phyloP scores from a whole-genome alignment of 2,888 invertebrate species.

The Allolobophora icterica region DNA sequence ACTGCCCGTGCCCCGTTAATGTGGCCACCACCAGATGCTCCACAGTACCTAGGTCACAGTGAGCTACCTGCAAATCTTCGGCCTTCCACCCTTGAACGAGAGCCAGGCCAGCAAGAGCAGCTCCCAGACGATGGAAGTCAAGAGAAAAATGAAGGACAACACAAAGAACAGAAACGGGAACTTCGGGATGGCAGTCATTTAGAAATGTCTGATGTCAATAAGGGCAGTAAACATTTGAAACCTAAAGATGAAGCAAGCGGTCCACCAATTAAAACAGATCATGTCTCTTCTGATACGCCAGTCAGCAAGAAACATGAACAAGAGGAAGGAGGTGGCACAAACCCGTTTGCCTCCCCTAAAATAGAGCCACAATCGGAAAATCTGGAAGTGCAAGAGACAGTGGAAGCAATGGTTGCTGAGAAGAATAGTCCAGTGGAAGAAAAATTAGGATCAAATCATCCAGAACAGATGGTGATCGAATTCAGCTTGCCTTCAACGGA shows the following conservation, averaged over 20 bases:
- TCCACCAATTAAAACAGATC: not conserved
- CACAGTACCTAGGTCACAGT: slow-evolving; percentile 22
- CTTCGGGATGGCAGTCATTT: not conserved
- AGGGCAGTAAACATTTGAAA: not conserved
- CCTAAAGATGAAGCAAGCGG: not conserved
- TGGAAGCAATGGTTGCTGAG: not conserved
- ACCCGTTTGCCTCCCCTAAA: not conserved
- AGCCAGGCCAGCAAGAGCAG: not conserved
- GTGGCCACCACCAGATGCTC: slow-evolving; percentile 47
- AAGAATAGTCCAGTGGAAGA: not conserved
- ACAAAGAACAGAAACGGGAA: not conserved
- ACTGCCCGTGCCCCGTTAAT: slow-evolving; percentile 25
- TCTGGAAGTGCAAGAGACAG: not conserved
- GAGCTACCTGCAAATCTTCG: slow-evolving; percentile 36
- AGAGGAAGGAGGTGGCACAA: not conserved
- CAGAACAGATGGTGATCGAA: slow-evolving; percentile 6
- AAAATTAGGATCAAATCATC: not conserved
- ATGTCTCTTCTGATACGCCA: not conserved
- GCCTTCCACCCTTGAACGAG: slow-evolving; percentile 23
- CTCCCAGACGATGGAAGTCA: not conserved
- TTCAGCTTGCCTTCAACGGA: slow-evolving; percentile 11
- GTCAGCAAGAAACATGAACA: not conserved
- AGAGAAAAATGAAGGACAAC: not conserved
- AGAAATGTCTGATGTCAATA: not conserved
- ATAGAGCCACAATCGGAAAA: not conserved